A percentile compares a stretch with the other conserved stretches of the same genome.
Evolutionary conservation across 92 coral and sea anemone genomes (phyloP).

Genomic region (Galaxea fascicularis): DNA sequence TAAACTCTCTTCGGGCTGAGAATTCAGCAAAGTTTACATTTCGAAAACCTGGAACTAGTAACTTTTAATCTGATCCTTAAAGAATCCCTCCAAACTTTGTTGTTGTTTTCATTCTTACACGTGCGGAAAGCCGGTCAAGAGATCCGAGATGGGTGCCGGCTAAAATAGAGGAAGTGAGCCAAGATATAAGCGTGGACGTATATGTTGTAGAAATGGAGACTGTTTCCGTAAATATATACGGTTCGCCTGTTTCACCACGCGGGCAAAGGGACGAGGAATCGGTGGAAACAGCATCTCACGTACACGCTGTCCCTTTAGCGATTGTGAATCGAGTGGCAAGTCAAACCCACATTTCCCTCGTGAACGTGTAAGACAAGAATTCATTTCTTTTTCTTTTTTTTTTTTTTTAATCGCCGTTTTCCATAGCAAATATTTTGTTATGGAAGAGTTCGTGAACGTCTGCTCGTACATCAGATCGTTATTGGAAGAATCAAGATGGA

Average conservation of each 20-base stretch:
- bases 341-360: constrained; percentile 8
- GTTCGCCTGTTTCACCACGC: constrained; percentile 33
- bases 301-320: constrained; percentile 35
- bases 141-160: not conserved
- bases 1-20: no score
- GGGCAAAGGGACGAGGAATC: constrained; percentile 21
- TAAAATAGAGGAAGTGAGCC: constrained; percentile 16
- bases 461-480: no score
- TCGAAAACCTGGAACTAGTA: no score
- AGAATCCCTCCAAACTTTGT: constrained; percentile 5
- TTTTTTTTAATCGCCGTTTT: not conserved
- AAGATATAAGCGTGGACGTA: not conserved
- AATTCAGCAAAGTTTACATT: no score
- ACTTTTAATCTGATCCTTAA: no score
- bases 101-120: constrained; percentile 18
- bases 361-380: constrained; percentile 22
- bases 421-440: not conserved
- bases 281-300: constrained; percentile 6
- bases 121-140: constrained; percentile 7
- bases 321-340: constrained; percentile 35
- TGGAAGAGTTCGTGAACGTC: no score
- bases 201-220: constrained; percentile 4
- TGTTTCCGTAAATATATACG: constrained; percentile 18
- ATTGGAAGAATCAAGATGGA: no score
- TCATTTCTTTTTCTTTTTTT: not conserved